Conservation (phyloP, 2,888 invertebrate species). For the Dromius quadrimaculatus region DNA sequence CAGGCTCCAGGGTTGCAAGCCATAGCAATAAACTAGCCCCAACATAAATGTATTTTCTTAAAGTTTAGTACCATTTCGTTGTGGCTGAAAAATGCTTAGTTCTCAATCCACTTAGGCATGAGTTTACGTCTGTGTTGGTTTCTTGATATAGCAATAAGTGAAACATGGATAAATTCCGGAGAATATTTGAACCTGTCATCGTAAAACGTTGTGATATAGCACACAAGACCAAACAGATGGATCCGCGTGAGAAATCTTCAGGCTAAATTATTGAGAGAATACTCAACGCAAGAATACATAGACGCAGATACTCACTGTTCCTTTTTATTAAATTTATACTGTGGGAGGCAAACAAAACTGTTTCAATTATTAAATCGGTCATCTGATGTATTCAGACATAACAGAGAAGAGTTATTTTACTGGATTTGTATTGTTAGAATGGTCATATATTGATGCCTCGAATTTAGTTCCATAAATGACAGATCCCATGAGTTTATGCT, state of each 20-base stretch:
- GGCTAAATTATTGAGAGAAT: constrained; percentile 42
- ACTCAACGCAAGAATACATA: constrained; percentile 16
- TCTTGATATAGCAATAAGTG: constrained; percentile 30
- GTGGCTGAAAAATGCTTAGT: neutral
- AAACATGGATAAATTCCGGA: constrained; percentile 35
- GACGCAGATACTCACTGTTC: neutral
- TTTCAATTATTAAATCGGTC: no score
- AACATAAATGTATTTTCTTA: constrained; percentile 14
- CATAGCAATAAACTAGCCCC: constrained; percentile 2
- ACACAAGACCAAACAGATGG: constrained; percentile 38
- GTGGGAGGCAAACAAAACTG: no score
- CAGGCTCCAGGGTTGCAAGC: no score
- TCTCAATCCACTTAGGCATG: constrained; percentile 14
- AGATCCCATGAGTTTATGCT: constrained; percentile 44
- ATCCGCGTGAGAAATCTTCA: constrained; percentile 42
- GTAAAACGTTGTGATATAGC: constrained; percentile 42
- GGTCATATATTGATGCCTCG: no score
- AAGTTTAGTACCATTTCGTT: constrained; percentile 13
- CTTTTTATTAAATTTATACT: neutral
- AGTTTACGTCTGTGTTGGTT: neutral
- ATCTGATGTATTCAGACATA: no score
- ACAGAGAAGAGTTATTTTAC: no score
- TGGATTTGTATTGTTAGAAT: no score
- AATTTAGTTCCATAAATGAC: constrained; percentile 48
- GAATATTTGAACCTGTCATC: constrained; percentile 46